Evolutionary conservation across 2,888 invertebrate genomes (phyloP).

Genomic region (Eupithecia pulchellata): DNA sequence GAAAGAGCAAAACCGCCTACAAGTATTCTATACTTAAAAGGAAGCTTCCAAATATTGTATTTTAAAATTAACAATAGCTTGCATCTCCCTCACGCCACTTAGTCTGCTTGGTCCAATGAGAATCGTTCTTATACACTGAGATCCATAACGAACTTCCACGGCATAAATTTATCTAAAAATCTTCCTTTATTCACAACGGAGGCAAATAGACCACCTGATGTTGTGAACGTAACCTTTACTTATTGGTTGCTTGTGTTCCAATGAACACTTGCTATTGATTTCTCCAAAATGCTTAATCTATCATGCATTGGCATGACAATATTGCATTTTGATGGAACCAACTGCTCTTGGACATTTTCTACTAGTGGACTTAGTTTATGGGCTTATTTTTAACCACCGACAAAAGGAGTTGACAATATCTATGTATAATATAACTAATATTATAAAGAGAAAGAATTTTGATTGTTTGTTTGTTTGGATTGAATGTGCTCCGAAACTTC

Average conservation of each 20-base stretch:
- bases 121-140: constrained; percentile 2
- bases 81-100: not conserved
- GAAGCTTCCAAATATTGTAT: no score
- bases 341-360: not conserved
- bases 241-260: not conserved
- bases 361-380: not conserved
- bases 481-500: no score
- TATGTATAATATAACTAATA: no score
- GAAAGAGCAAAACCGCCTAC: no score
- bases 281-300: no score
- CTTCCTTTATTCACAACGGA: constrained; percentile 4
- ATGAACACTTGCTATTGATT: no score
- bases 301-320: not conserved
- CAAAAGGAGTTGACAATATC: not conserved
- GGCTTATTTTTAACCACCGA: not conserved
- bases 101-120: not conserved
- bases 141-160: constrained; percentile 8
- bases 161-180: not conserved
- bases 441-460: no score
- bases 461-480: no score
- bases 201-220: constrained; percentile 8
- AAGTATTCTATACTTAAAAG: no score
- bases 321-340: not conserved
- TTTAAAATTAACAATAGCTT: no score
- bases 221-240: not conserved